phyloP scores from a whole-genome alignment of 2,113 vertebrate species.

The Pipra filicauda region DNA sequence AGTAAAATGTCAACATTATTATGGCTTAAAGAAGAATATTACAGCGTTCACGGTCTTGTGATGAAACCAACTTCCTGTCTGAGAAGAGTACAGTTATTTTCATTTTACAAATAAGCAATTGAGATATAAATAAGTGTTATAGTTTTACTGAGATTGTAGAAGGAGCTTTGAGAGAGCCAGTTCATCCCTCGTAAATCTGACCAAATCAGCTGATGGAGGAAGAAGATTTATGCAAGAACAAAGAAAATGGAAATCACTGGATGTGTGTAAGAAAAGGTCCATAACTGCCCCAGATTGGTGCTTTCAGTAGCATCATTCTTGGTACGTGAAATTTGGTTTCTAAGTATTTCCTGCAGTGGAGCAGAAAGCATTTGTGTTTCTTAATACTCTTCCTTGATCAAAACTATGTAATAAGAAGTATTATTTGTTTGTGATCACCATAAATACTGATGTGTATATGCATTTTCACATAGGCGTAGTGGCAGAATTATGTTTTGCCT shows the following conservation, averaged over 20 bases:
- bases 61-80: background rate
- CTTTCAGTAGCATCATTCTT: background rate
- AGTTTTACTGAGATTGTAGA: background rate
- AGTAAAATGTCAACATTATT: slow-evolving; percentile 31
- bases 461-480: background rate
- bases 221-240: background rate
- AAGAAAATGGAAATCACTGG: background rate
- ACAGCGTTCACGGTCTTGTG: background rate
- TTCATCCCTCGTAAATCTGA: background rate
- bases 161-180: background rate
- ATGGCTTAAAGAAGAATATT: slow-evolving; percentile 7
- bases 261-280: background rate
- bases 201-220: background rate
- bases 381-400: background rate
- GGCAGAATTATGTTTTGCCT: background rate
- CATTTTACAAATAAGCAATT: slow-evolving; percentile 16
- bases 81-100: slow-evolving; percentile 1
- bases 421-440: background rate
- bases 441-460: background rate
- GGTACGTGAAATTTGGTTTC: background rate
- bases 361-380: background rate
- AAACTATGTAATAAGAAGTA: background rate
- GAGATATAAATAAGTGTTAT: background rate
- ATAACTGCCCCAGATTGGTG: background rate
- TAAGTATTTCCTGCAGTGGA: background rate